Evolutionary conservation across 2,113 vertebrate species (phyloP).

Genomic region (Pluvianellus socialis): DNA sequence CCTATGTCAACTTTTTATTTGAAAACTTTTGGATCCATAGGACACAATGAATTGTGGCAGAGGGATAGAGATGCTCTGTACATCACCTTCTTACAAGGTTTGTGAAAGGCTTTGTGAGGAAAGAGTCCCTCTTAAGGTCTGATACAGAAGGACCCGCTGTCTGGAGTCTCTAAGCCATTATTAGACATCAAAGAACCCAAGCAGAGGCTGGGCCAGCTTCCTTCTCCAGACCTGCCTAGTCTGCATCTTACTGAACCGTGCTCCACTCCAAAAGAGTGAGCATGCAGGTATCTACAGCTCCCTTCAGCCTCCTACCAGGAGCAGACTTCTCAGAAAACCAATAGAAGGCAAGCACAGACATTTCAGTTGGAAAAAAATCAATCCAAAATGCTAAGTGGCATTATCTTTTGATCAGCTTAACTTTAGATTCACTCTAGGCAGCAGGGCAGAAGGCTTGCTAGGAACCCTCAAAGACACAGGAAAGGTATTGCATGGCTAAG

Average conservation of each 20-base stretch:
- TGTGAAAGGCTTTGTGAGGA: not conserved
- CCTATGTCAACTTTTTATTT: not conserved
- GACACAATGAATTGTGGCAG: not conserved
- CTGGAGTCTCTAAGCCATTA: not conserved
- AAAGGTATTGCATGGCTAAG: not conserved
- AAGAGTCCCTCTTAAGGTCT: not conserved
- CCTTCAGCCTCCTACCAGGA: not conserved
- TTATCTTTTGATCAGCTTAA: not conserved
- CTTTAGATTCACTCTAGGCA: not conserved
- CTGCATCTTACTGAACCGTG: not conserved
- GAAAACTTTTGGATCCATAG: not conserved
- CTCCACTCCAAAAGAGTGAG: not conserved
- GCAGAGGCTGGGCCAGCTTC: not conserved
- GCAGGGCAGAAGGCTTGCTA: not conserved
- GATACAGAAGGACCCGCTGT: not conserved
- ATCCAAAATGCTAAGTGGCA: not conserved
- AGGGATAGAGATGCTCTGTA: not conserved
- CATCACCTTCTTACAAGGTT: not conserved
- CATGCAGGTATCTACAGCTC: not conserved
- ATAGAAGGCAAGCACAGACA: not conserved
- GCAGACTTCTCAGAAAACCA: not conserved
- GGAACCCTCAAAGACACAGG: not conserved
- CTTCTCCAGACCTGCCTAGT: not conserved
- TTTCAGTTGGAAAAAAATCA: not conserved
- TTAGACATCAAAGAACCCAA: not conserved